Evolutionary conservation across 1,140 invertebrate genomes (phyloP).

Genomic region (Idris sp.): DNA sequence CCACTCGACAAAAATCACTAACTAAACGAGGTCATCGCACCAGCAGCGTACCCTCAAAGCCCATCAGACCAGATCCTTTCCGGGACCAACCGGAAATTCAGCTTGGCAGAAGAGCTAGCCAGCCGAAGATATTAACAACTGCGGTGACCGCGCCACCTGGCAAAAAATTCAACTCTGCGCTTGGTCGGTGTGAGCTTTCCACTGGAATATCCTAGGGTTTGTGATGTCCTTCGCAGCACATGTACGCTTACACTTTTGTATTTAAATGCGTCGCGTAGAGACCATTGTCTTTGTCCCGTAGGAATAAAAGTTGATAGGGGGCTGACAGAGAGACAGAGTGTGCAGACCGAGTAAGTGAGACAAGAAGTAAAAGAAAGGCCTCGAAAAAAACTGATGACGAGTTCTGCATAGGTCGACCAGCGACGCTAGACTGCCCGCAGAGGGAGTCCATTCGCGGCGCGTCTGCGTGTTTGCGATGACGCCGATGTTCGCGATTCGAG

Average conservation of each 20-base stretch:
- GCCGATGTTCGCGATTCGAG: slow-evolving; percentile 35
- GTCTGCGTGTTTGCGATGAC: slow-evolving; percentile 44
- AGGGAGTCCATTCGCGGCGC: slow-evolving; percentile 71
- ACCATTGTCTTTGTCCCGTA: background rate
- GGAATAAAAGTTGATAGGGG: background rate
- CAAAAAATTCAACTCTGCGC: no score
- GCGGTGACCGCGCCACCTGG: no score
- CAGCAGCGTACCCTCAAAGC: background rate
- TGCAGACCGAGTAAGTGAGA: slow-evolving; percentile 5
- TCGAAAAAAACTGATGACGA: slow-evolving; percentile 32
- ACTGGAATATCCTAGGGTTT: no score
- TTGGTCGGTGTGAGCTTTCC: no score
- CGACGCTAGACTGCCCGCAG: slow-evolving; percentile 74
- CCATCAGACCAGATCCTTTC: slow-evolving; percentile 6
- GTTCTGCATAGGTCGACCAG: slow-evolving; percentile 72
- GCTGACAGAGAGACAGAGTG: slow-evolving; percentile 13
- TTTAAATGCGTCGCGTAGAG: slow-evolving; percentile 6
- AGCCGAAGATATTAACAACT: background rate
- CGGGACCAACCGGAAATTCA: no score
- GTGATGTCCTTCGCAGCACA: no score
- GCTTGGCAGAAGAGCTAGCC: slow-evolving; percentile 11
- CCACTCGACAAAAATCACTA: slow-evolving; percentile 26
- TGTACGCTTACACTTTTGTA: no score
- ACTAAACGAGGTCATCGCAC: slow-evolving; percentile 29
- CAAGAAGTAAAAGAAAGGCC: slow-evolving; percentile 13